These are phyloP conservation scores for Aproaerema taeniolella DNA, from an alignment of 2,888 invertebrate species.

Conservation along the genomic window DNA sequence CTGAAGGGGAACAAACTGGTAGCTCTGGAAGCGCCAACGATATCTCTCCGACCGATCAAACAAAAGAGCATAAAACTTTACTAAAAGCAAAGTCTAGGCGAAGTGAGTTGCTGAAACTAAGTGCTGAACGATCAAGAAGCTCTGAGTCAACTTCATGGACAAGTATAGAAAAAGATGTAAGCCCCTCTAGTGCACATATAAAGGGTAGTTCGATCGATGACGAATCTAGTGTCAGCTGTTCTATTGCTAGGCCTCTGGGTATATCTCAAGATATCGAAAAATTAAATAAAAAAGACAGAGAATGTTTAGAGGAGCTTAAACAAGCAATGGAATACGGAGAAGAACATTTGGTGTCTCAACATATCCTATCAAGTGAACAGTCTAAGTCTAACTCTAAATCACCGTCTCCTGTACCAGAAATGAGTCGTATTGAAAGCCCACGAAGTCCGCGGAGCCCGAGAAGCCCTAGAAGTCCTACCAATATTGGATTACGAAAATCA, in stretches of 20 bases:
- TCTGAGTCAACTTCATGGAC: constrained; percentile 90
- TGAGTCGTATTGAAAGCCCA: constrained; percentile 60
- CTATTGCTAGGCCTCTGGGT: constrained; percentile 87
- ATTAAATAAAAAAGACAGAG: constrained; percentile 80
- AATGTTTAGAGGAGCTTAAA: constrained; percentile 78
- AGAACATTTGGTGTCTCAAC: constrained; percentile 63
- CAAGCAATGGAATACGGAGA: constrained; percentile 76
- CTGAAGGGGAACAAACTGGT: constrained; percentile 63
- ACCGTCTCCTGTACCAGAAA: constrained; percentile 55
- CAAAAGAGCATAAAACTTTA: constrained; percentile 50
- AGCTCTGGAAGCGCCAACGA: constrained; percentile 65
- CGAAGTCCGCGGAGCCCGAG: constrained; percentile 12
- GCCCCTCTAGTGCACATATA: constrained; percentile 78
- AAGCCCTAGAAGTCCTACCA: constrained; percentile 55
- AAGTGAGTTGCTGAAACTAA: constrained; percentile 79
- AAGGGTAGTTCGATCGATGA: constrained; percentile 83
- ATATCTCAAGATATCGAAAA: constrained; percentile 85
- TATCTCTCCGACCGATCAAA: constrained; percentile 56
- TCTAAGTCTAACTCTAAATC: constrained; percentile 68
- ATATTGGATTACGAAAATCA: constrained; percentile 46
- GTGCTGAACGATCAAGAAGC: constrained; percentile 86
- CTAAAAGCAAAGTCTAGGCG: constrained; percentile 69
- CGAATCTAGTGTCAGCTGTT: constrained; percentile 86
- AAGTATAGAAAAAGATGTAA: constrained; percentile 84
- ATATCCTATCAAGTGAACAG: constrained; percentile 64